Conservation (phyloP, 2,113 vertebrate genomes). For the Poeciliopsis turrubarensis region DNA sequence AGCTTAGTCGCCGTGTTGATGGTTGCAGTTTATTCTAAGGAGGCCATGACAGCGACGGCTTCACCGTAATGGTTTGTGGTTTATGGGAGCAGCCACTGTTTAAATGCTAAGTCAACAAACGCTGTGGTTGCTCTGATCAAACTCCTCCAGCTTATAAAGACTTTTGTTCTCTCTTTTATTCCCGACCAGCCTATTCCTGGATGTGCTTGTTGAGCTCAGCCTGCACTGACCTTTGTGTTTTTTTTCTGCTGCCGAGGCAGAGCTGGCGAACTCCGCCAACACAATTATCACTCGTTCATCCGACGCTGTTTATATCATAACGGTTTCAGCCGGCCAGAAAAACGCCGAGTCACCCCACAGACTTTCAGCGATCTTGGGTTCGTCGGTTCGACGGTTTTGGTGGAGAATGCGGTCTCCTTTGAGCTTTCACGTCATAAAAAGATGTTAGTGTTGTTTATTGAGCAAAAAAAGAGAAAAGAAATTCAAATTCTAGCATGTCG, state of each 20-base stretch:
- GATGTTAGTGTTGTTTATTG: background rate
- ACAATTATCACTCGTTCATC: constrained; percentile 70
- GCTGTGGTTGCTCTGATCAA: constrained; percentile 27
- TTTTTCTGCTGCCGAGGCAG: constrained; percentile 41
- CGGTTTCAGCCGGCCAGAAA: constrained; percentile 36
- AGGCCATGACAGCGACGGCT: background rate
- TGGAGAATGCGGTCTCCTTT: background rate
- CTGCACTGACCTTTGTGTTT: constrained; percentile 63
- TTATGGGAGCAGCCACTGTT: constrained; percentile 46
- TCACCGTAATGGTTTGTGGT: constrained; percentile 15
- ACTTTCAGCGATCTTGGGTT: background rate
- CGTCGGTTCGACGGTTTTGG: background rate
- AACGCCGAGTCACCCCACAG: constrained; percentile 28
- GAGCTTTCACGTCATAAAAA: background rate
- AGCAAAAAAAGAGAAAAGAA: background rate
- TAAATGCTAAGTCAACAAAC: constrained; percentile 30
- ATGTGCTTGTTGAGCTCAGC: constrained; percentile 69
- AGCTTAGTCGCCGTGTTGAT: background rate
- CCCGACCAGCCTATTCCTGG: constrained; percentile 78
- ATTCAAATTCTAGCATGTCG: background rate
- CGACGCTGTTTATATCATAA: constrained; percentile 45
- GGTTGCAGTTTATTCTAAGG: background rate
- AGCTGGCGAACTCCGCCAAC: constrained; percentile 45
- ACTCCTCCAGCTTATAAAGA: constrained; percentile 32
- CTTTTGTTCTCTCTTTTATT: constrained; percentile 60